Conservation (phyloP, 2,888 invertebrate species). For the Phymatocera aterrima region DNA sequence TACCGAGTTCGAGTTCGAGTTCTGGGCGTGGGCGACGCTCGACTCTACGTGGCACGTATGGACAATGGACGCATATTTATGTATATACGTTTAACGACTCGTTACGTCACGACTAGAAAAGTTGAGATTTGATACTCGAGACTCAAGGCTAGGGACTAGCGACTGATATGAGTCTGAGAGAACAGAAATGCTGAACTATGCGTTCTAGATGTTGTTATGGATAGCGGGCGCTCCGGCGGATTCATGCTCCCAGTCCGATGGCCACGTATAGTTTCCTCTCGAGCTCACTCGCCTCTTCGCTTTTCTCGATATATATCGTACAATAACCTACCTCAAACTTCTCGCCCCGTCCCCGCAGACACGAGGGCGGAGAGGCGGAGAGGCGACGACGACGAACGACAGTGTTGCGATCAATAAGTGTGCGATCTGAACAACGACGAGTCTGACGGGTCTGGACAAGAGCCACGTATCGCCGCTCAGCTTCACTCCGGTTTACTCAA, state of each 20-base stretch:
- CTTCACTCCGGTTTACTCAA: neutral
- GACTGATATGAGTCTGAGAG: neutral
- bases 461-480: no score
- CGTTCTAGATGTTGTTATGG: neutral
- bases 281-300: neutral
- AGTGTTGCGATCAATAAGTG: slow-evolving; percentile 39
- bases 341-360: neutral
- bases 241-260: neutral
- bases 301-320: neutral
- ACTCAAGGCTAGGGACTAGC: neutral
- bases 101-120: slow-evolving; percentile 20
- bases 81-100: neutral
- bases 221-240: neutral
- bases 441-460: neutral
- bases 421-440: neutral
- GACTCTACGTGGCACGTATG: no score
- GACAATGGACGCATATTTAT: neutral
- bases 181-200: neutral
- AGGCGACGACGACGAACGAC: slow-evolving; percentile 41
- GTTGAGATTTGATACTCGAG: neutral
- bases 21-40: slow-evolving; percentile 38
- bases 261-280: neutral
- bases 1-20: neutral
- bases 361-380: slow-evolving; percentile 5
- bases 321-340: slow-evolving; percentile 32